Conservation (phyloP, 2,797 vertebrate genomes). For the Clarias laeviceps region DNA sequence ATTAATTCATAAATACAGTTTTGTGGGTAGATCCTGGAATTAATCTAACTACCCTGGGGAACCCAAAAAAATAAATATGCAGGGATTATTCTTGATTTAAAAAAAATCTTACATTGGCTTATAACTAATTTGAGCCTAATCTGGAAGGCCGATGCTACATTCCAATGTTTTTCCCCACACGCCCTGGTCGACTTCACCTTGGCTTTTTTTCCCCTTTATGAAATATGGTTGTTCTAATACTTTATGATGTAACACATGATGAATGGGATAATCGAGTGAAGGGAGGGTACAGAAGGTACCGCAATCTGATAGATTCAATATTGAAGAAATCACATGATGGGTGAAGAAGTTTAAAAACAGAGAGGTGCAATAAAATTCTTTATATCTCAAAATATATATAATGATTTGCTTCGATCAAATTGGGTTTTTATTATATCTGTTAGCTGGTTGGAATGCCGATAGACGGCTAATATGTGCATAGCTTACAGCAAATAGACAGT, state of each 20-base stretch:
- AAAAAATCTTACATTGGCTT: neutral
- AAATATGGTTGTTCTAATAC: neutral
- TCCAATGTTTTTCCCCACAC: neutral
- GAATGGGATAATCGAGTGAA: neutral
- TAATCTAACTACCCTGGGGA: neutral
- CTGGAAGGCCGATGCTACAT: neutral
- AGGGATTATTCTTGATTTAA: neutral
- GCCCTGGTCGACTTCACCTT: conserved; percentile 7
- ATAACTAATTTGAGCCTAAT: neutral
- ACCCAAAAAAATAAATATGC: neutral
- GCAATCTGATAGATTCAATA: neutral
- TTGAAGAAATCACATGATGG: neutral
- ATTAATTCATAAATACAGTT: conserved; percentile 49
- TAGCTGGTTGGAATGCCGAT: neutral
- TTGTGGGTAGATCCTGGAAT: conserved; percentile 26
- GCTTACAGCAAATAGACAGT: neutral
- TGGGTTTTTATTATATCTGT: neutral
- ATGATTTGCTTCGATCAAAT: neutral
- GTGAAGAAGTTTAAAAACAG: neutral
- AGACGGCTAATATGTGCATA: conserved; percentile 13
- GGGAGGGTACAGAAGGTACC: neutral
- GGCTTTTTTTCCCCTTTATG: neutral
- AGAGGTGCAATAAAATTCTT: neutral
- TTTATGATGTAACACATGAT: neutral
- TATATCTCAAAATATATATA: neutral